These are phyloP conservation scores for Diplolepis rosae DNA, from an alignment of 2,888 invertebrate genomes.

Conservation along the genomic window DNA sequence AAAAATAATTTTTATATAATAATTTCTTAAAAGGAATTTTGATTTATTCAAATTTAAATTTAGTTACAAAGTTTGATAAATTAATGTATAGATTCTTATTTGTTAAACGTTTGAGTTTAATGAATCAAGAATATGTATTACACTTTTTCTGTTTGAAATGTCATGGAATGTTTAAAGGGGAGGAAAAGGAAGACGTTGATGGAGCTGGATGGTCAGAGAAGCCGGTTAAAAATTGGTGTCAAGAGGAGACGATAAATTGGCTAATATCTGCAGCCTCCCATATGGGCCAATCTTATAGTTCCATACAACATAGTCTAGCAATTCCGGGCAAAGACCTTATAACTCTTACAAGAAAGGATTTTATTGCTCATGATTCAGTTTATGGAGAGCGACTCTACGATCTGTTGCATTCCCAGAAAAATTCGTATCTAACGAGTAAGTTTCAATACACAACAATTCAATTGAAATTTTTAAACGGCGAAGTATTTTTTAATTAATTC, in stretches of 20 bases:
- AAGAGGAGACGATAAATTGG: constrained; percentile 78
- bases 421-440: constrained; percentile 60
- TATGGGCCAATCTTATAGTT: constrained; percentile 63
- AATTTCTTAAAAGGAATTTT: too few species aligned
- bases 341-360: constrained; percentile 60
- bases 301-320: constrained; percentile 64
- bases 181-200: constrained; percentile 59
- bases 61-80: not conserved
- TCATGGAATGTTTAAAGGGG: constrained; percentile 49
- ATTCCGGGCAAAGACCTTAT: constrained; percentile 65
- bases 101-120: not conserved
- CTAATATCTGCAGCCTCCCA: constrained; percentile 64
- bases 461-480: not conserved
- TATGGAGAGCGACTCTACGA: constrained; percentile 66
- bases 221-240: constrained; percentile 76
- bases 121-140: not conserved
- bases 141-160: not conserved
- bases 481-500: not conserved
- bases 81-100: not conserved
- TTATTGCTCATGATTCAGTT: constrained; percentile 62
- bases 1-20: not conserved
- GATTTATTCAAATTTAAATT: not conserved
- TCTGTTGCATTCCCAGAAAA: constrained; percentile 62
- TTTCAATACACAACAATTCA: constrained; percentile 9
- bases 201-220: constrained; percentile 76